A percentile compares a stretch with the other conserved stretches of the same genome.
These are phyloP conservation scores for Coregonus sp. DNA, from an alignment of 2,797 vertebrate genomes.

Conservation along the genomic window DNA sequence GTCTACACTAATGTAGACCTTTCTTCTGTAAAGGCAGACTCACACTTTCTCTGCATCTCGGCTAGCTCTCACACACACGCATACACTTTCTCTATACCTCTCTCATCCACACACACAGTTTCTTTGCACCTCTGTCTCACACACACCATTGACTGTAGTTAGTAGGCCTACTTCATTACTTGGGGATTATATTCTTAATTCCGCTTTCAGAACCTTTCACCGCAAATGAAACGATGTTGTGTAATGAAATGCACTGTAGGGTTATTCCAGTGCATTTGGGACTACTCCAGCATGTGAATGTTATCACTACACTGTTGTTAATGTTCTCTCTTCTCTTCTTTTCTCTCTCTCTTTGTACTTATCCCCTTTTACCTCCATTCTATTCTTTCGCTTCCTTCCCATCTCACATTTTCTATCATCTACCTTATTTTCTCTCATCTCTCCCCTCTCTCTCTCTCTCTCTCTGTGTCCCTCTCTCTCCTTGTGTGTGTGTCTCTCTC, in stretches of 20 bases:
- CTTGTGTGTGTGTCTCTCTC: no score
- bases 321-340: neutral
- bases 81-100: slow-evolving; percentile 13
- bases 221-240: no score
- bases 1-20: slow-evolving; percentile 54
- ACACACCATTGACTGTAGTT: neutral
- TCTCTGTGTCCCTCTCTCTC: slow-evolving; percentile 13
- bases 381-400: neutral
- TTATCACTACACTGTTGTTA: neutral
- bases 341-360: slow-evolving; percentile 14
- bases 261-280: no score
- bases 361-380: neutral
- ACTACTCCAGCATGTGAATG: neutral
- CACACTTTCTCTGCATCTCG: neutral
- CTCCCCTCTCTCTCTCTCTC: neutral
- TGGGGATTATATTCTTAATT: neutral
- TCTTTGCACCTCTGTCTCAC: neutral
- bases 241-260: no score
- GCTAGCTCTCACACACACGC: neutral
- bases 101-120: neutral
- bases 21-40: slow-evolving; percentile 9
- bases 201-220: no score
- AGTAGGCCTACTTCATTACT: neutral
- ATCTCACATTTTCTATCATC: neutral
- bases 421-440: neutral